Evolutionary conservation across 2,113 vertebrate species (phyloP).

Genomic region (Acrocephalus kingi): DNA sequence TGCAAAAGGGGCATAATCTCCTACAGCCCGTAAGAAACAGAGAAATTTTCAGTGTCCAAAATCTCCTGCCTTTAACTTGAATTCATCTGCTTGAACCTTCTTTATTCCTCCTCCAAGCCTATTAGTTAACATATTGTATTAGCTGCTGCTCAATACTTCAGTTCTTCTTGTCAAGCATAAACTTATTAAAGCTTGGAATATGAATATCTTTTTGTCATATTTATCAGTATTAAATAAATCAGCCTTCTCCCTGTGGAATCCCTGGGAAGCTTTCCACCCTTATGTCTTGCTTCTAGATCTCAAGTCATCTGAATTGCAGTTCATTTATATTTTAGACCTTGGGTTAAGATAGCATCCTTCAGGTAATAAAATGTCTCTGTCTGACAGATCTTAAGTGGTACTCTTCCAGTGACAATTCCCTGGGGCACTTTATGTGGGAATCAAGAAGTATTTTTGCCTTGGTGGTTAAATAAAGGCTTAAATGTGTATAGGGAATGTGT

Average conservation of each 20-base stretch:
- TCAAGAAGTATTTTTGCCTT: neutral
- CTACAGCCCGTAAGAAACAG: neutral
- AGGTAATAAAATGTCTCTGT: conserved; percentile 24
- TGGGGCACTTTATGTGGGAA: neutral
- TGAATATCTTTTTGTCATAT: conserved; percentile 57
- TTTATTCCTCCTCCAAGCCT: neutral
- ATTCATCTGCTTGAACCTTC: neutral
- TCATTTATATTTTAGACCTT: conserved; percentile 47
- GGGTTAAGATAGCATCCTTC: conserved; percentile 30
- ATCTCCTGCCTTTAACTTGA: neutral
- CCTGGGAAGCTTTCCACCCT: conserved; percentile 11
- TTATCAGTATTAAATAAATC: conserved; percentile 62
- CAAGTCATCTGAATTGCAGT: conserved; percentile 32
- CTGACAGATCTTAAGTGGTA: conserved; percentile 19
- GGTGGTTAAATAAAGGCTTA: conserved; percentile 4
- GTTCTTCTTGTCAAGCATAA: conserved; percentile 36
- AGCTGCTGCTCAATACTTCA: conserved; percentile 15
- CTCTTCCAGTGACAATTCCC: neutral
- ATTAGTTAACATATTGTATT: conserved; percentile 15
- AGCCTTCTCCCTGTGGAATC: neutral
- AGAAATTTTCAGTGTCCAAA: neutral
- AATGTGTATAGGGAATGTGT: neutral
- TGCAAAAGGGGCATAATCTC: neutral
- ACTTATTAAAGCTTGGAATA: conserved; percentile 47
- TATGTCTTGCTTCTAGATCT: conserved; percentile 16